These are phyloP conservation scores for Rhinichthys klamathensis DNA, from an alignment of 2,113 vertebrate species.

Conservation along the genomic window DNA sequence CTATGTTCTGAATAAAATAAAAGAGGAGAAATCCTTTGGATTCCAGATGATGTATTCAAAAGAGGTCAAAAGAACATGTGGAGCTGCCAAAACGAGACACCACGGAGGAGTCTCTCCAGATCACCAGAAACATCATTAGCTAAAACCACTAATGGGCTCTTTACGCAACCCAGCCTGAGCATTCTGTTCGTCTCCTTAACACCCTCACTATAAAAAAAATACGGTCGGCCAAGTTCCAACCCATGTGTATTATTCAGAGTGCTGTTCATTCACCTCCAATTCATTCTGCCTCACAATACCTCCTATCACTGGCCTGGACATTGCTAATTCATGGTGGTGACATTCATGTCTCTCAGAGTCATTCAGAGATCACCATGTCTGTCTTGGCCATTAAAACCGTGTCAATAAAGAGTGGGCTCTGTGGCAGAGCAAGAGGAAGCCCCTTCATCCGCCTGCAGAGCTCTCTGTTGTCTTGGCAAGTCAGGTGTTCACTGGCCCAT, in stretches of 20 bases:
- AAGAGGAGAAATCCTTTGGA: not conserved
- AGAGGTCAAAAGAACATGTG: slow-evolving; percentile 3
- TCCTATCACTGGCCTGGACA: slow-evolving; percentile 34
- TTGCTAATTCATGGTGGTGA: slow-evolving; percentile 34
- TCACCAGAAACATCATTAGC: slow-evolving; percentile 44
- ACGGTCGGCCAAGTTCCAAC: not conserved
- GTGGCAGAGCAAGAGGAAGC: slow-evolving; percentile 22
- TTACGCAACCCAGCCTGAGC: not conserved
- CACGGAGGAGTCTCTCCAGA: slow-evolving; percentile 2
- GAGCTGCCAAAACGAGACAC: slow-evolving; percentile 40
- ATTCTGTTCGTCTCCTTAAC: not conserved
- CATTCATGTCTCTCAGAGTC: slow-evolving; percentile 27
- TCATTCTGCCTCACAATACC: slow-evolving; percentile 21
- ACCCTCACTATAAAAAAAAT: slow-evolving; percentile 2
- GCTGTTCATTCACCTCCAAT: slow-evolving; percentile 13
- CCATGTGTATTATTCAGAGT: slow-evolving; percentile 17
- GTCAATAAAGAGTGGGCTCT: slow-evolving; percentile 8
- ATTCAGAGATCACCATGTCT: not conserved
- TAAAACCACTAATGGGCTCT: slow-evolving; percentile 38
- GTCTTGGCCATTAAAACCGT: not conserved
- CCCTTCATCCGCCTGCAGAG: slow-evolving; percentile 36
- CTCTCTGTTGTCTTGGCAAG: slow-evolving; percentile 43
- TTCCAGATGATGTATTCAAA: slow-evolving; percentile 27
- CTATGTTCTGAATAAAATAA: not conserved
- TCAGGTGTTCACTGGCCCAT: slow-evolving; percentile 57